Base-by-base conservation (phyloP, 2,113 vertebrate genomes). In the Shinisaurus crocodilurus region DNA sequence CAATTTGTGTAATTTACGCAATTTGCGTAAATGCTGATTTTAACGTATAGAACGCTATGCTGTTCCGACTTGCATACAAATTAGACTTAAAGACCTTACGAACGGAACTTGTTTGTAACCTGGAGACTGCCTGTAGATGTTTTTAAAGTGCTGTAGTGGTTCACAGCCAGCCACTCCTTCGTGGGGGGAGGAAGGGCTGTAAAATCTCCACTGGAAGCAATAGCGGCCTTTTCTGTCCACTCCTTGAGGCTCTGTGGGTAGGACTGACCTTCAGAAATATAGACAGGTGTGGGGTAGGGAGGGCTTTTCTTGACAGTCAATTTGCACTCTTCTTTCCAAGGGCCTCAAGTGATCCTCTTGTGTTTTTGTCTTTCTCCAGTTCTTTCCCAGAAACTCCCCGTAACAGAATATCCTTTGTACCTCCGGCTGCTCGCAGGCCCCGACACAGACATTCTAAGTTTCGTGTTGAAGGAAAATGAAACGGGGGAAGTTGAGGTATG, bases 381-480 rank as follows among this genome's bases (percentile, higher is more conserved):
- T 96, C 97, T 99, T 86, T 97, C 98, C 92, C 98, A 99, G 98
- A 99, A 99, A 94, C 98, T 99, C 27, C 96, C 97, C 5, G 94
- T 98, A 6, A 96, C 96, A 0, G 99, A 99, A 87, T 97, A 95
- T 81, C 99, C 99, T 5, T 97, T 99, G 91, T 96, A 97, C 91
- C 97, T 99, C 87, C 98, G 98, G 93, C 96, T 99, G 90, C 93
- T 98, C 20, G 98, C 98, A 0, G 99, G 99, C 45, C 99, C 99
- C 0, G 98, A 99, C 95, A 97, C 98, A 0, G 96, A 98, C 0
- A 93, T 93, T 76, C 98, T 99, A 93, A 99, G 97, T 85, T 99
- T 99, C 2, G 98, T 99, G 94, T 97, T 99, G 37, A 99, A 99
- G 94, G 99, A 99, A 93, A 99, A 99, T 0, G 98, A 99, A 94